Base-by-base conservation (phyloP, 2,113 vertebrate genomes). In the Micromys minutus region DNA sequence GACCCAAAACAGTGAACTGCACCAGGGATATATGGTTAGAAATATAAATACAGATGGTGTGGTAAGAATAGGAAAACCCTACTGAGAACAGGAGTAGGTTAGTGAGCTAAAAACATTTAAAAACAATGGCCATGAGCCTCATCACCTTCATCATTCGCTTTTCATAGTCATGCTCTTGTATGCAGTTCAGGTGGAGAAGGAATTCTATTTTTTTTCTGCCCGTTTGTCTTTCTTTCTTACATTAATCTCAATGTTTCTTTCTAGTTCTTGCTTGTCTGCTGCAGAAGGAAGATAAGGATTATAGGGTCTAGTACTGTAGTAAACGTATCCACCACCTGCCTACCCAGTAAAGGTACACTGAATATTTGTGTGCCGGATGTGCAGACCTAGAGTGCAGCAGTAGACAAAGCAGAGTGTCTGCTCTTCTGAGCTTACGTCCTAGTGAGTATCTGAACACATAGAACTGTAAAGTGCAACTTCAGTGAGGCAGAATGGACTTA, bases 381-480 rank as follows among this genome's bases (percentile, higher is more conserved):
- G 26, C 0, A 67, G 52, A 34, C 57, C 19, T 42, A 42, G 24
- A 50, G 42, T 75, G 12, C 12, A 21, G 26, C 61, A 36, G 50
- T 84, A 76, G 61, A 88, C 50, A 90, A 63, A 91, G 22, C 9
- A 15, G 52, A 87, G 34, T 36, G 80, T 65, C 91, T 71, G 24
- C 50, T 47, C 36, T 79, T 47, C 1, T 1, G 42, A 88, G 63
- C 52, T 61, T 81, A 11, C 9, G 29, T 86, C 84, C 52, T 34
- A 87, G 65, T 36, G 81, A 87, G 19, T 21, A 36, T 67, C 91
- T 86, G 57, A 76, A 67, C 84, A 77, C 85, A 36, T 21, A 81
- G 52, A 92, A 69, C n/a, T n/a, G 3, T 90, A 63, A 85, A 92
- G 72, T 83, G 75, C 87, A 92, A 31, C 55, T 31, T 10, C 83